Conservation (phyloP, 2,113 vertebrate species). For the Meleagris gallopavo region DNA sequence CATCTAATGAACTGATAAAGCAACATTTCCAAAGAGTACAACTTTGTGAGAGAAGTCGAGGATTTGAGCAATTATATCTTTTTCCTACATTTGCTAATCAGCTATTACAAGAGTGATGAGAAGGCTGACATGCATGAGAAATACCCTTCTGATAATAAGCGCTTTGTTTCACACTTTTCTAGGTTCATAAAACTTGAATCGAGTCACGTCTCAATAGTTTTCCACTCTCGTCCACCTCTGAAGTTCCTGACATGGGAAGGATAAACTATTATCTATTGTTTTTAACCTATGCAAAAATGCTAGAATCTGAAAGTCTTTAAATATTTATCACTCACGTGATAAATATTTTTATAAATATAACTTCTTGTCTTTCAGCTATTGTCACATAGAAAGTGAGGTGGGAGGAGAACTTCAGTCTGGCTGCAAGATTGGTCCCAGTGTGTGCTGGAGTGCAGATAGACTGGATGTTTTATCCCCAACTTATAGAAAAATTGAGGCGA, state of each 20-base stretch:
- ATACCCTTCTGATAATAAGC: background rate
- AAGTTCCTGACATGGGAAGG: background rate
- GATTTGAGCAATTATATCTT: conserved; percentile 20
- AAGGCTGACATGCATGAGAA: conserved; percentile 52
- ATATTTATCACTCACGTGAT: background rate
- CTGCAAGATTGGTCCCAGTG: background rate
- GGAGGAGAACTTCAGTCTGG: background rate
- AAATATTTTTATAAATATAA: background rate
- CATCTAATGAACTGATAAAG: background rate
- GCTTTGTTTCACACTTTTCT: background rate
- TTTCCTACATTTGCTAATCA: background rate
- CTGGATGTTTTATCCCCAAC: conserved; percentile 38
- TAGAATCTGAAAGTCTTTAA: background rate
- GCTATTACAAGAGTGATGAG: background rate
- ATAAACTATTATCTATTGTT: background rate
- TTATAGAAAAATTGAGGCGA: conserved; percentile 55
- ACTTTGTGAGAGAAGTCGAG: background rate
- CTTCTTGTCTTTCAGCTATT: background rate
- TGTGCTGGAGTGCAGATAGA: background rate
- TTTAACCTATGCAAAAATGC: background rate
- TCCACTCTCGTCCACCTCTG: background rate
- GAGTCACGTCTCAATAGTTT: background rate
- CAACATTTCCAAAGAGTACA: background rate
- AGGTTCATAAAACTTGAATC: background rate
- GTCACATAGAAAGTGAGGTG: background rate